Base-by-base conservation (phyloP, 2,888 invertebrate species). In the Diaphora mendica region DNA sequence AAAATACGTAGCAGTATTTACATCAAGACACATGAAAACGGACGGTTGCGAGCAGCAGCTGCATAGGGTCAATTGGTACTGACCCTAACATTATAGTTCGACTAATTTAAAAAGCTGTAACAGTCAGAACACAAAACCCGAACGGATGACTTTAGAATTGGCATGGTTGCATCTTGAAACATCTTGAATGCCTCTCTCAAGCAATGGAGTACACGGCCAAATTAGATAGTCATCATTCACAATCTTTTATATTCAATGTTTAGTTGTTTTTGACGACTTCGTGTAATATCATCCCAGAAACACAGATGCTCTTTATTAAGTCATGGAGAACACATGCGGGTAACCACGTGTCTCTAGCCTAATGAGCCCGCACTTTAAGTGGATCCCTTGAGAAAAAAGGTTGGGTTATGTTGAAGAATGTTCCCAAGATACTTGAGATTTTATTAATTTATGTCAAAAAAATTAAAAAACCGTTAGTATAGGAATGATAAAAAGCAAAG, bases 21-120 rank as follows among this genome's bases (percentile, higher is more conserved):
- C 90, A 87, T 87, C 85, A 85, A 89, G 89, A 85, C 88, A 85
- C 86, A 91, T 90, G 88, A 87, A 90, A 91, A 91, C 88, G 86
- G 87, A 89, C 86, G 87, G 90, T 87, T 87, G 86, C 86, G 82
- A 82, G 81, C 89, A 88, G 90, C 94, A 91, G 94, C 94, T 93
- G 93, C 92, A 89, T 87, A 77, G 89, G 94, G 94, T 95, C 91
- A 95, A 95, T 94, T 95, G 90, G 83, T 82, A 88, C 86, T 94
- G 94, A 95, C 94, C 94, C 91, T 91, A 87, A 90, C 87, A 89
- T 88, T 89, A 88, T 85, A 91, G 91, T 85, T 88, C 88, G 82
- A 86, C 90, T 84, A 86, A 90, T 89, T 90, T 86, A 84, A 82
- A 77, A 78, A 42, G 78, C 66, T 76, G 39, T 80, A 76, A 78